Evolutionary conservation across 2,113 vertebrate species (phyloP).

Genomic region (Callionymus lyra): DNA sequence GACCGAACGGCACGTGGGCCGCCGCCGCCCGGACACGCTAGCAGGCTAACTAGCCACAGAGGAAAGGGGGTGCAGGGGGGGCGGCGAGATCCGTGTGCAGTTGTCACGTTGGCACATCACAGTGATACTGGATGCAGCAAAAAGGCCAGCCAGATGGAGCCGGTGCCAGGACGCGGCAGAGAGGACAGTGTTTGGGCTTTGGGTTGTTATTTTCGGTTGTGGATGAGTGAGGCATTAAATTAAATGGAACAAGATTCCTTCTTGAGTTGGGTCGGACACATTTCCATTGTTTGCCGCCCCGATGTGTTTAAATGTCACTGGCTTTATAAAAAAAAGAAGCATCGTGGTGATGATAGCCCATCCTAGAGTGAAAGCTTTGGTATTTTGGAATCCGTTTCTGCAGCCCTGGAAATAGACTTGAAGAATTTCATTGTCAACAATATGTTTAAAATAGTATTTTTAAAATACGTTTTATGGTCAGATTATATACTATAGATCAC

Average conservation of each 20-base stretch:
- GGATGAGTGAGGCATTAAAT: conserved; percentile 40
- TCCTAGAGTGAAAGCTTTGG: too few species aligned
- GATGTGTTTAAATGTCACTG: conserved; percentile 33
- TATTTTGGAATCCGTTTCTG: too few species aligned
- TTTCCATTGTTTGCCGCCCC: conserved; percentile 27
- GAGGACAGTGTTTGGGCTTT: conserved; percentile 43
- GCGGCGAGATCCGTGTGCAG: conserved; percentile 34
- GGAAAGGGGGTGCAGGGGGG: conserved; percentile 16
- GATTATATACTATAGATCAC: too few species aligned
- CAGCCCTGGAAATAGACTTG: too few species aligned
- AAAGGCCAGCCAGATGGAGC: conserved; percentile 59
- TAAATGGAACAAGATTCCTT: conserved; percentile 44
- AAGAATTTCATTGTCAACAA: too few species aligned
- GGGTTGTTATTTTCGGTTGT: conserved; percentile 51
- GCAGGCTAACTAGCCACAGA: conserved; percentile 46
- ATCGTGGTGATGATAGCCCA: too few species aligned
- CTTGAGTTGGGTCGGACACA: conserved; percentile 37
- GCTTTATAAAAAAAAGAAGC: too few species aligned
- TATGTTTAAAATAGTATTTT: too few species aligned
- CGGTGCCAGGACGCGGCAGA: conserved; percentile 44
- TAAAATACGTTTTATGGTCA: too few species aligned
- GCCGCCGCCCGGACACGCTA: conserved; percentile 19
- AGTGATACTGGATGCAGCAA: conserved; percentile 49
- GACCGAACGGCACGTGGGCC: conserved; percentile 20
- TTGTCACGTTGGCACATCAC: conserved; percentile 54